These are phyloP conservation scores for Babyrousa celebensis DNA, from an alignment of 2,797 vertebrate genomes.

Conservation along the genomic window DNA sequence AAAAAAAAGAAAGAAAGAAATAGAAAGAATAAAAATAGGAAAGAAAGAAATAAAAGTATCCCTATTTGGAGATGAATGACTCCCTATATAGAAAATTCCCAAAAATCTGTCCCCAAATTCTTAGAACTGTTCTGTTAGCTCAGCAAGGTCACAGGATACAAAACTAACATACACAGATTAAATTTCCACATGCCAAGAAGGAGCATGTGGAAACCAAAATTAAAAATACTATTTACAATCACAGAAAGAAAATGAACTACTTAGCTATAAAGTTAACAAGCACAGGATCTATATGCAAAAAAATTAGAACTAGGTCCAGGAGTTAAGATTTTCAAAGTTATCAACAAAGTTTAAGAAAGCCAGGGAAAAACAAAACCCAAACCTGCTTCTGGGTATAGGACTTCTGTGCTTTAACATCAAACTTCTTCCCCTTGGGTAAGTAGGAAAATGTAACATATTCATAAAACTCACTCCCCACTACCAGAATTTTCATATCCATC, in stretches of 20 bases:
- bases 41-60: background rate
- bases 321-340: too few species aligned
- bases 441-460: too few species aligned
- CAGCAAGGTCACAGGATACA: background rate
- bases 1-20: background rate
- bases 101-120: background rate
- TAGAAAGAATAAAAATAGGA: background rate
- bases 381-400: too few species aligned
- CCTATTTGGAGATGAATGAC: background rate
- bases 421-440: too few species aligned
- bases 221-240: background rate
- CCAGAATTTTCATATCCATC: too few species aligned
- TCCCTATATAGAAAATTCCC: background rate
- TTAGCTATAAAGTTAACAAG: background rate
- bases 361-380: too few species aligned
- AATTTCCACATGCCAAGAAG: background rate
- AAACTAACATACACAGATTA: background rate
- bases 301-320: background rate
- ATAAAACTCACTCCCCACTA: too few species aligned
- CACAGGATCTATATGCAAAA: background rate
- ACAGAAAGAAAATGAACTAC: background rate
- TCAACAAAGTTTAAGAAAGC: too few species aligned
- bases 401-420: too few species aligned
- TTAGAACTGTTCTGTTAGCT: background rate
- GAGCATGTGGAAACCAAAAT: background rate